Evolutionary conservation across 35 echinoderm and acorn worm genomes (phyloP).

Genomic region (Eucidaris tribuloides): DNA sequence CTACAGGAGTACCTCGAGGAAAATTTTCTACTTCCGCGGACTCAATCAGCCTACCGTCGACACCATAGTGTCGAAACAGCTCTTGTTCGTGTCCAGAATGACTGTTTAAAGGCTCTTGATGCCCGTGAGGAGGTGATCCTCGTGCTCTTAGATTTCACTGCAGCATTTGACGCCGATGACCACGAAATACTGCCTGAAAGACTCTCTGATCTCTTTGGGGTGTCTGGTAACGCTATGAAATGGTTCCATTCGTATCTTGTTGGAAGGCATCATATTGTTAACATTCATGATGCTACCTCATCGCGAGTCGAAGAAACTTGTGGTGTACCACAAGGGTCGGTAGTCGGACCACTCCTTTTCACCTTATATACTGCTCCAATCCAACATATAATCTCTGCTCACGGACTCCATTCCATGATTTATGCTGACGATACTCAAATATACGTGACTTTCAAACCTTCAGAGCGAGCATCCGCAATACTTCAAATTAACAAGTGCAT

Average conservation of each 20-base stretch:
- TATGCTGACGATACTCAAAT: conserved; percentile 74
- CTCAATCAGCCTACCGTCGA: conserved; percentile 28
- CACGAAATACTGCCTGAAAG: conserved; percentile 32
- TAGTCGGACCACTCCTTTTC: conserved; percentile 47
- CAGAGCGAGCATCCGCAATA: not conserved
- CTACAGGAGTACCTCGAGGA: conserved; percentile 22
- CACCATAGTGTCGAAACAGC: conserved; percentile 50
- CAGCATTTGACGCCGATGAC: conserved; percentile 68
- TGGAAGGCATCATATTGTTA: not conserved
- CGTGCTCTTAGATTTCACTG: conserved; percentile 36
- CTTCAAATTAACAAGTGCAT: not conserved
- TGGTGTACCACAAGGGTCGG: conserved; percentile 80
- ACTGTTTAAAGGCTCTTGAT: conserved; percentile 34
- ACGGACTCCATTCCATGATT: conserved; percentile 45
- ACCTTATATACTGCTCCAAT: conserved; percentile 56
- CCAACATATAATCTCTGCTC: conserved; percentile 56
- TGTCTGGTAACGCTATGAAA: conserved; percentile 32
- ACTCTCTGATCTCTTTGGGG: conserved; percentile 39
- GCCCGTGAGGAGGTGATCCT: conserved; percentile 34
- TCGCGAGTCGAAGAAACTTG: not conserved
- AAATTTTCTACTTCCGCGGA: not conserved
- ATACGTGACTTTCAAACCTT: conserved; percentile 17
- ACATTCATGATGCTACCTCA: not conserved
- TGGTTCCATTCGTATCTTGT: conserved; percentile 58
- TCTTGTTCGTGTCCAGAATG: conserved; percentile 38